Conservation (phyloP, 2,797 vertebrate genomes). For the Pangasius macronema region DNA sequence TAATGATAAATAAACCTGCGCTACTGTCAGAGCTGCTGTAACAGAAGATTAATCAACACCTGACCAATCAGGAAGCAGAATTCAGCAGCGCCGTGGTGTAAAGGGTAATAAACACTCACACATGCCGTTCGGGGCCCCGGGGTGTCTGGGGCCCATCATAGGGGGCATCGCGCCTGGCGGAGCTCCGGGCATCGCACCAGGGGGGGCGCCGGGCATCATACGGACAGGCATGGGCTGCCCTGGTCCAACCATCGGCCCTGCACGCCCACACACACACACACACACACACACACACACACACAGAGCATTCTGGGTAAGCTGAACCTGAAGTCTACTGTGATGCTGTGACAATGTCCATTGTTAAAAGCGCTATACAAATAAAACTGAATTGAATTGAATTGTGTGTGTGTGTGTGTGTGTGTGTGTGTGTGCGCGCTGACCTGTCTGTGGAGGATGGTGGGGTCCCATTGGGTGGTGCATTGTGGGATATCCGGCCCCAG, state of each 20-base stretch:
- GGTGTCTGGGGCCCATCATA: constrained; percentile 84
- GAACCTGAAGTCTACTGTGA: background rate
- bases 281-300: background rate
- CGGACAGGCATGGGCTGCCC: constrained; percentile 83
- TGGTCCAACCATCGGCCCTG: constrained; percentile 76
- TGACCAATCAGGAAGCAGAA: background rate
- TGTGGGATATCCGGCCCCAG: constrained; percentile 79
- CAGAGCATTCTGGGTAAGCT: background rate
- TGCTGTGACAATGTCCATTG: too few relatives aligned
- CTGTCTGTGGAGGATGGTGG: constrained; percentile 86
- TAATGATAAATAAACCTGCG: background rate
- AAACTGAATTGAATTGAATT: too few relatives aligned
- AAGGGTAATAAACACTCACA: constrained; percentile 79
- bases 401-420: background rate
- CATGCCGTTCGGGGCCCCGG: constrained; percentile 91
- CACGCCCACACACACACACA: background rate
- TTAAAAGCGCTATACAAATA: too few relatives aligned
- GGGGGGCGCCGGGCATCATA: constrained; percentile 77
- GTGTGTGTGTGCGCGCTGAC: constrained; percentile 61
- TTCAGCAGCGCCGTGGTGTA: background rate
- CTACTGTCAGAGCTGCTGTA: background rate
- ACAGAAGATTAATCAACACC: background rate
- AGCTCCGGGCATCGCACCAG: constrained; percentile 61
- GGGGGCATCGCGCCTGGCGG: constrained; percentile 79
- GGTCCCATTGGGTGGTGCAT: constrained; percentile 93